Conservation (phyloP, 2,888 invertebrate species). For the Orchesellides sinensis region DNA sequence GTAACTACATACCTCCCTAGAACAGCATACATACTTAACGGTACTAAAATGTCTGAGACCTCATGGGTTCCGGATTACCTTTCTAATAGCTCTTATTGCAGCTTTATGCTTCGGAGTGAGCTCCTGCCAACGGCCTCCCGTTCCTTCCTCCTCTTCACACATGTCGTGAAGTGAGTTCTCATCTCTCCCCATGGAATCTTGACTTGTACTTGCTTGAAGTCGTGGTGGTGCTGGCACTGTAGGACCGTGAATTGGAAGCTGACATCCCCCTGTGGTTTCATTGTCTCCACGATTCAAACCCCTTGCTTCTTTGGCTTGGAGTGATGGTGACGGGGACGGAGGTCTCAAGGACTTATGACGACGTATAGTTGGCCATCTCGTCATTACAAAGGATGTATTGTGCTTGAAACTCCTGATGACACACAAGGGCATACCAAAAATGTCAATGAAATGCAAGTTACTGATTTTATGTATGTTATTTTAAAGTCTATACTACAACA, state of each 20-base stretch:
- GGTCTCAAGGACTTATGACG: constrained; percentile 88
- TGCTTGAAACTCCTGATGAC: constrained; percentile 87
- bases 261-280: constrained; percentile 76
- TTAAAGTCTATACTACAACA: no score
- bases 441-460: no score
- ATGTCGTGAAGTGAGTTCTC: constrained; percentile 74
- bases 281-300: constrained; percentile 71
- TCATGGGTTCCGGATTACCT: no score
- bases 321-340: constrained; percentile 84
- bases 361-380: constrained; percentile 91
- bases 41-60: no score
- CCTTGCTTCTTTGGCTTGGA: constrained; percentile 74
- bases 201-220: constrained; percentile 86
- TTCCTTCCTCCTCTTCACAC: constrained; percentile 73
- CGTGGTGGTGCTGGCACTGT: constrained; percentile 63
- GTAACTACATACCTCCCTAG: no score
- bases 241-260: constrained; percentile 45
- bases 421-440: no score
- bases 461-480: no score
- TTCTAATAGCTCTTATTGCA: constrained; percentile 93
- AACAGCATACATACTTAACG: no score
- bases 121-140: constrained; percentile 70
- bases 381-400: constrained; percentile 92
- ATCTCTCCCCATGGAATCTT: constrained; percentile 85
- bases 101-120: constrained; percentile 92